A percentile compares a stretch with the other conserved stretches of the same genome.
Conservation (phyloP, 37 sponge, comb jelly and placozoan genomes). For the Halisarca cf. caerulea region DNA sequence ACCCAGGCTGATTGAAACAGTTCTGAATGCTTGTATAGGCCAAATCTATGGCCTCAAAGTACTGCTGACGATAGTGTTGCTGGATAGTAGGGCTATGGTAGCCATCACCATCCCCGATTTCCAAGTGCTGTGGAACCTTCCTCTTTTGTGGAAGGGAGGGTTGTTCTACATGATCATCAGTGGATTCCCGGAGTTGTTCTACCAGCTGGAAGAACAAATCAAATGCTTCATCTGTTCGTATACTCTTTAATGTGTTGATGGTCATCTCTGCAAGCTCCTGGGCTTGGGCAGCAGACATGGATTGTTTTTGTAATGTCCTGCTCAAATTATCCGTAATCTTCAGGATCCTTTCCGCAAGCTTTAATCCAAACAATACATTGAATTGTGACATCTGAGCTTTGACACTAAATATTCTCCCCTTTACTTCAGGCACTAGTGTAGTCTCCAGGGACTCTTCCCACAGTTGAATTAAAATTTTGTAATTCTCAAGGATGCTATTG, state of each 20-base stretch:
- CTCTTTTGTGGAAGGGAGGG: conserved; percentile 28
- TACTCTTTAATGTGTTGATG: neutral
- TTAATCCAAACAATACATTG: conserved; percentile 41
- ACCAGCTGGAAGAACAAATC: conserved; percentile 7
- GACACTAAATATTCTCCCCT: conserved; percentile 20
- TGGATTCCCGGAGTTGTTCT: neutral
- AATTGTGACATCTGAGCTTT: conserved; percentile 10
- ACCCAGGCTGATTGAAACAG: conserved; percentile 3
- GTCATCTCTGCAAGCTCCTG: conserved; percentile 28
- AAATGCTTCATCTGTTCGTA: conserved; percentile 11
- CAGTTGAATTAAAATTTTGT: conserved; percentile 1
- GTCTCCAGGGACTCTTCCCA: conserved; percentile 16
- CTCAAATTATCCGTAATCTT: conserved; percentile 55
- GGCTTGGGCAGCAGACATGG: neutral
- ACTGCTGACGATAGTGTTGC: conserved; percentile 49
- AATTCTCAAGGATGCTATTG: conserved; percentile 20
- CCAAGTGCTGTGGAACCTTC: neutral
- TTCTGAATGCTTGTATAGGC: conserved; percentile 1
- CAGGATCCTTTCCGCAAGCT: conserved; percentile 55
- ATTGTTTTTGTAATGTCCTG: neutral
- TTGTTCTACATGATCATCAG: conserved; percentile 11
- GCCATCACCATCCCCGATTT: conserved; percentile 44
- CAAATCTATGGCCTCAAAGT: conserved; percentile 65
- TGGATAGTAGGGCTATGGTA: conserved; percentile 40
- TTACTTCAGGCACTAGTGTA: neutral